phyloP scores from a whole-genome alignment of 1,140 invertebrate genomes.

The Tetramorium parvispinum region DNA sequence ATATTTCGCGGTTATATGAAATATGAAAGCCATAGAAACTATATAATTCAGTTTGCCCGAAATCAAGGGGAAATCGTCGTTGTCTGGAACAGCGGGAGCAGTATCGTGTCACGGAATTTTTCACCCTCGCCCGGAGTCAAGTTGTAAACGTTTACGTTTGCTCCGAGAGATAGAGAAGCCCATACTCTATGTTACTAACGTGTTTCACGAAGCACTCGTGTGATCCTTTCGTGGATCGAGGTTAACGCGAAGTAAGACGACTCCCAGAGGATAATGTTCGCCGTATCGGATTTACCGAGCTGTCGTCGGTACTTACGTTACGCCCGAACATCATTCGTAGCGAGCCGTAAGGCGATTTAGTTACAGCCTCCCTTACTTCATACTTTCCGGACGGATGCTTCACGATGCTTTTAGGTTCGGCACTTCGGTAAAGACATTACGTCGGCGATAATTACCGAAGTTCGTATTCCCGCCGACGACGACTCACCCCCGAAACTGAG shows the following conservation, averaged over 20 bases:
- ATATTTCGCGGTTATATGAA: background rate
- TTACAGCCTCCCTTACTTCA: constrained; percentile 60
- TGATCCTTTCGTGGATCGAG: constrained; percentile 58
- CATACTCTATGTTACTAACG: constrained; percentile 38
- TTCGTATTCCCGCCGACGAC: constrained; percentile 29
- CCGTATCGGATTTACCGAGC: constrained; percentile 61
- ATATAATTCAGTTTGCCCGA: background rate
- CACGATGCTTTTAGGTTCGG: constrained; percentile 61
- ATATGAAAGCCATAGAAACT: background rate
- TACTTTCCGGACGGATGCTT: constrained; percentile 61
- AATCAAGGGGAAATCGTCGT: background rate
- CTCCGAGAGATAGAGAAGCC: constrained; percentile 33
- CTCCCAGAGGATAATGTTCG: constrained; percentile 59
- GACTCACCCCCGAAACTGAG: background rate
- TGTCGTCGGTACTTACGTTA: constrained; percentile 60
- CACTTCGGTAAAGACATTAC: constrained; percentile 61
- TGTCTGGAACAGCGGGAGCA: background rate
- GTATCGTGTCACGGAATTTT: constrained; percentile 31
- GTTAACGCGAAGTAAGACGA: constrained; percentile 61
- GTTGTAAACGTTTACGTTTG: constrained; percentile 49
- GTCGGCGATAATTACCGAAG: constrained; percentile 56
- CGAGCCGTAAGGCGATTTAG: constrained; percentile 60
- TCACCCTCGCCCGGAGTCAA: constrained; percentile 35
- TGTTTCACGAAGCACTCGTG: constrained; percentile 51
- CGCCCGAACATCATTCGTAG: constrained; percentile 59